Percentiles rank a stretch among this genome's conserved stretches.
phyloP scores from a whole-genome alignment of 2,113 vertebrate genomes.

The Phainopepla nitens region DNA sequence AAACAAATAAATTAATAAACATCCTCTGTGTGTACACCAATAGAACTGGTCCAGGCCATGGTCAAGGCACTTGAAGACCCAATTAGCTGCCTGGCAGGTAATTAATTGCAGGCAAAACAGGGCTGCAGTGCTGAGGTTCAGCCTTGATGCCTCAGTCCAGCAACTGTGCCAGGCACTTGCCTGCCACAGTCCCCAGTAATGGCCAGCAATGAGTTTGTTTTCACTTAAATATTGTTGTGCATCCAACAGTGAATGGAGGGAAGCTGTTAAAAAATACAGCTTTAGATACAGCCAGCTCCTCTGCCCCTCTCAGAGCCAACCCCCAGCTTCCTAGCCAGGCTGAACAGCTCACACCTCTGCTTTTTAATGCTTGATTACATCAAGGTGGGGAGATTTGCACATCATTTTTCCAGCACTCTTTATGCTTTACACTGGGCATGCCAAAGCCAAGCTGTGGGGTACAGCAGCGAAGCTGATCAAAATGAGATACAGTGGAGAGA shows the following conservation, averaged over 20 bases:
- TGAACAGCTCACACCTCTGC: background rate
- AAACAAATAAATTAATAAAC: background rate
- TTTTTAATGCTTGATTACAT: background rate
- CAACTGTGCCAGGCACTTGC: background rate
- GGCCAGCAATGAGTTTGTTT: background rate
- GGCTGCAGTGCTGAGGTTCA: background rate
- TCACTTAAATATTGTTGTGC: background rate
- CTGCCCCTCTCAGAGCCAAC: background rate
- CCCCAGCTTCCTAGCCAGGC: background rate
- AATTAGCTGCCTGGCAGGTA: background rate
- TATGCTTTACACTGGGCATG: background rate
- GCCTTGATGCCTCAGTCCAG: background rate
- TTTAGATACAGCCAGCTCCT: background rate
- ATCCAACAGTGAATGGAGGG: background rate
- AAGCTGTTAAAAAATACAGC: background rate
- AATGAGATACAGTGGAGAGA: conserved; percentile 35
- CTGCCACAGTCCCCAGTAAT: accelerated
- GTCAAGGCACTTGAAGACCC: background rate
- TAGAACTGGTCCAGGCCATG: background rate
- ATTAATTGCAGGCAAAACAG: background rate
- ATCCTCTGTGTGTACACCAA: background rate
- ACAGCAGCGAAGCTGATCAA: background rate
- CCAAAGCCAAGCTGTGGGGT: background rate
- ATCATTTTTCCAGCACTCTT: background rate
- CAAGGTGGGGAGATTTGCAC: background rate